Evolutionary conservation across 2,113 vertebrate species (phyloP), one percentile per base, ranked within the genome.

Genomic region (Cariama cristata): DNA sequence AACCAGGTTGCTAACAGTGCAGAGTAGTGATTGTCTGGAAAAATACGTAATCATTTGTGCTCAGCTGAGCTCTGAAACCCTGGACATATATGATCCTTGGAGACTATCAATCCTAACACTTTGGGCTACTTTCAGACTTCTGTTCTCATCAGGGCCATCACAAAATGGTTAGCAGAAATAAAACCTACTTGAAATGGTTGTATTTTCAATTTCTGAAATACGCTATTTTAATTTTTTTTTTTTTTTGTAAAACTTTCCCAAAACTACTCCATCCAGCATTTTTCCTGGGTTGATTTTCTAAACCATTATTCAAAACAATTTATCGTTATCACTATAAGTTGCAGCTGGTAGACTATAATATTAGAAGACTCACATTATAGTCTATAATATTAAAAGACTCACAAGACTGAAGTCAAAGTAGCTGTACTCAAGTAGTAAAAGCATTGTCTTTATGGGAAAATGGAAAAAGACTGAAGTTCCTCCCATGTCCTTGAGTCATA

Each of bases 161-260:
- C 47, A 90, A 82, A 88, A 66, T 11, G 8, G 12, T 44, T 69
- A 90, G 55, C 5, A 80, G 12, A 35, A 69, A 63, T 63, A 77
- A 40, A 30, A 14, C 0, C 59, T 59, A 23, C 33, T 64, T 64
- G 35, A 67, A 90, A 67, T 44, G 6, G 8, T 30, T 47, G 8
- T 33, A 76, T 52, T 86, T 90, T 87, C 15, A 60, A 6, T 44
- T 87, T 62, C 64, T 60, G 27, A 83, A 76, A 80, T n/a, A 64
- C 2, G 23, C 2, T 44, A 5, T n/a, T 80, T 86, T 30, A 9
- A 23, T 12, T 12, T 11, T 11, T 9, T 1, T 50, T 1, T 45
- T 35, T 49, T 66, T n/a, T 14, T 3, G 5, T 26, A 47, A 49
- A 68, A 33, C 4, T 6, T 86, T 17, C 33, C 44, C 19, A 2